A percentile compares a stretch with the other conserved stretches of the same genome.
phyloP scores from a whole-genome alignment of 1,140 invertebrate genomes.

The Dinoponera quadriceps region DNA sequence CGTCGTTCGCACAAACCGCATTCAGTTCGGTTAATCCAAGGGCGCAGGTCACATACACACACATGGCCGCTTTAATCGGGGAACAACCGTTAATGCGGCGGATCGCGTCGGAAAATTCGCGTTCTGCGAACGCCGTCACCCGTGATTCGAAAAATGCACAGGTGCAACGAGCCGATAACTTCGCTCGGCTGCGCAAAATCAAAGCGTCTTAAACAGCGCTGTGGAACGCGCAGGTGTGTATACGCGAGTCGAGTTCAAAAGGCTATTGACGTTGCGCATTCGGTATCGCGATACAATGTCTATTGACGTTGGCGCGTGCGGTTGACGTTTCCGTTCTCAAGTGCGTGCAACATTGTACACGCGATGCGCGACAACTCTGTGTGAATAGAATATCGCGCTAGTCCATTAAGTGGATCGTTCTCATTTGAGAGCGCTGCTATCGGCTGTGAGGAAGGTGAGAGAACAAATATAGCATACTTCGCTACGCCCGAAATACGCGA shows the following conservation, averaged over 20 bases:
- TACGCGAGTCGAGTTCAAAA: constrained; percentile 24
- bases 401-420: constrained; percentile 3
- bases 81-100: neutral
- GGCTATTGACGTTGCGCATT: constrained; percentile 47
- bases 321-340: constrained; percentile 28
- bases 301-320: neutral
- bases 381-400: constrained; percentile 34
- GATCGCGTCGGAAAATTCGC: constrained; percentile 37
- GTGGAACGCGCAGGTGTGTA: neutral
- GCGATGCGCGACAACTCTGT: constrained; percentile 1
- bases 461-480: no score
- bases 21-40: neutral
- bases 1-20: neutral
- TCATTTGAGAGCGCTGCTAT: constrained; percentile 7
- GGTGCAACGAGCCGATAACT: constrained; percentile 45
- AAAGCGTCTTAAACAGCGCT: constrained; percentile 38
- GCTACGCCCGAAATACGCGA: neutral
- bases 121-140: neutral
- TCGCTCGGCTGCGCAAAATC: constrained; percentile 30
- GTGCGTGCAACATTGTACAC: neutral
- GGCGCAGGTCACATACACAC: neutral
- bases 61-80: constrained; percentile 11
- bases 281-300: constrained; percentile 6
- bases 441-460: neutral
- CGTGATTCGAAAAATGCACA: constrained; percentile 16